Percentiles rank a stretch among this genome's conserved stretches.
These are phyloP conservation scores for Coelinius sp. DNA, from an alignment of 2,888 invertebrate genomes.

Conservation along the genomic window DNA sequence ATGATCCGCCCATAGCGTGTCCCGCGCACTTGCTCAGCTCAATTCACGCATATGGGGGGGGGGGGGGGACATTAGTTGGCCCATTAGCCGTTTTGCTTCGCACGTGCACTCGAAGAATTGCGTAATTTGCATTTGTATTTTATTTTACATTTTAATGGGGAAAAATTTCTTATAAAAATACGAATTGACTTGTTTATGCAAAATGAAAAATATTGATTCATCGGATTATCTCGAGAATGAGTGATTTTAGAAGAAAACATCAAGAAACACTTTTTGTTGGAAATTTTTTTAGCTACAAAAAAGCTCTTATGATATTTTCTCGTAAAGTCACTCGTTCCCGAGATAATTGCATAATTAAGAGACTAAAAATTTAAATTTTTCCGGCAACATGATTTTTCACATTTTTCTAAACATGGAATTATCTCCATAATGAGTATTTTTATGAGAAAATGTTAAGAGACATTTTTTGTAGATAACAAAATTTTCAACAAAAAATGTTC, in stretches of 20 bases:
- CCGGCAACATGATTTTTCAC: too few species aligned
- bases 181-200: too few species aligned
- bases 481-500: too few species aligned
- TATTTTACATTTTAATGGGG: neutral
- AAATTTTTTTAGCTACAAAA: too few species aligned
- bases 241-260: too few species aligned
- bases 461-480: too few species aligned
- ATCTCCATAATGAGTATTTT: neutral
- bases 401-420: too few species aligned
- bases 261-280: too few species aligned
- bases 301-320: too few species aligned
- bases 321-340: too few species aligned
- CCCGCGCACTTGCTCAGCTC: slow-evolving; percentile 43
- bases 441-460: neutral
- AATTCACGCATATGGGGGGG: slow-evolving; percentile 62
- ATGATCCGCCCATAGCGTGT: slow-evolving; percentile 63
- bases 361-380: too few species aligned
- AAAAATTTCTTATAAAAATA: neutral
- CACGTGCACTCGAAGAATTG: slow-evolving; percentile 22
- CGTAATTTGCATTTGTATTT: neutral
- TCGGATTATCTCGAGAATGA: too few species aligned
- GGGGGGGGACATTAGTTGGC: slow-evolving; percentile 65
- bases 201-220: neutral
- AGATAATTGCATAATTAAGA: neutral
- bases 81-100: slow-evolving; percentile 66